A percentile compares a stretch with the other conserved stretches of the same genome.
These are phyloP conservation scores for Colletes gigas DNA, from an alignment of 1,140 invertebrate genomes.

Conservation along the genomic window DNA sequence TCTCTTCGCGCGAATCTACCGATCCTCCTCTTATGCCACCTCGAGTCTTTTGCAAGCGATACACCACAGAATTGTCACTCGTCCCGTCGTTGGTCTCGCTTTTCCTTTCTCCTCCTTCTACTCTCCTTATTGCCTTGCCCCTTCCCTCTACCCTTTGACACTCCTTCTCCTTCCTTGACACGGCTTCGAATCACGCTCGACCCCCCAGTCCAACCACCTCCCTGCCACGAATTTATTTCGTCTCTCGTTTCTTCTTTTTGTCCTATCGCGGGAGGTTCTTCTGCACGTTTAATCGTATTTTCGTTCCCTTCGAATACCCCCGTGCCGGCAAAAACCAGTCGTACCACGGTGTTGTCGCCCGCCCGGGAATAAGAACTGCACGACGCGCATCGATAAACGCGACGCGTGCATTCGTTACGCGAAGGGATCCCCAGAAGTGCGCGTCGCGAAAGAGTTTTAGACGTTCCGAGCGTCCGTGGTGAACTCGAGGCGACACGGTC, in stretches of 20 bases:
- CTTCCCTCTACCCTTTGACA: constrained; percentile 13
- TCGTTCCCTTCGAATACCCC: background rate
- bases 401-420: too few species aligned
- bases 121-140: constrained; percentile 11
- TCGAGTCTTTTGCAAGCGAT: constrained; percentile 40
- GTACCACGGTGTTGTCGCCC: too few species aligned
- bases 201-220: constrained; percentile 13
- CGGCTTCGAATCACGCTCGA: background rate
- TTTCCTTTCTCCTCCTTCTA: constrained; percentile 51
- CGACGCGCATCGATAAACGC: too few species aligned
- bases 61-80: constrained; percentile 39
- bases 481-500: too few species aligned
- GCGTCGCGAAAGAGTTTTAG: too few species aligned
- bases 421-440: too few species aligned
- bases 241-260: background rate
- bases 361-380: too few species aligned
- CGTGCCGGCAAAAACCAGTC: too few species aligned
- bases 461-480: too few species aligned
- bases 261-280: too few species aligned
- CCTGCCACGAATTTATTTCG: background rate
- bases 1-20: constrained; percentile 39
- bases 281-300: background rate
- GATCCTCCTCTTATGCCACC: constrained; percentile 43
- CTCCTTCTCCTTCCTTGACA: constrained; percentile 9
- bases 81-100: constrained; percentile 28